Conservation (phyloP, 2,113 vertebrate genomes). For the Oncorhynchus keta region DNA sequence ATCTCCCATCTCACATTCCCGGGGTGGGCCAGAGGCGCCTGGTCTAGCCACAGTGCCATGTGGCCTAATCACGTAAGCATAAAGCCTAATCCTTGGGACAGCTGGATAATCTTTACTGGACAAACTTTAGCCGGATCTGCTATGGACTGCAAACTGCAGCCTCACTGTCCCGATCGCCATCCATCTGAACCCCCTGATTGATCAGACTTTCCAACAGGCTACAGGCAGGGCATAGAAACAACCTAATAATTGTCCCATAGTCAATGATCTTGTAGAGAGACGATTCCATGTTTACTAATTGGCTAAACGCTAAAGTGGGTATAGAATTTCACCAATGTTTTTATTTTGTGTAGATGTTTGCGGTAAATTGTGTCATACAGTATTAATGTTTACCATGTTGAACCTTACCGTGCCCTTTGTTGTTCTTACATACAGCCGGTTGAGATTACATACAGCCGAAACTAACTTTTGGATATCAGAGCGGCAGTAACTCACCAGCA, state of each 20-base stretch:
- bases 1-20: slow-evolving; percentile 58
- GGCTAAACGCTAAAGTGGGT: not conserved
- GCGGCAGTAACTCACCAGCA: too few species aligned
- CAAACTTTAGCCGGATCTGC: slow-evolving; percentile 68
- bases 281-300: not conserved
- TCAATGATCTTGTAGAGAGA: not conserved
- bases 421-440: too few species aligned
- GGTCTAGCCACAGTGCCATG: slow-evolving; percentile 70
- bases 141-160: slow-evolving; percentile 53
- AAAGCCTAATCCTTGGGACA: slow-evolving; percentile 71
- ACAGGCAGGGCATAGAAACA: not conserved
- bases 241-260: not conserved
- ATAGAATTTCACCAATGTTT: not conserved
- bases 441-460: too few species aligned
- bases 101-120: slow-evolving; percentile 75
- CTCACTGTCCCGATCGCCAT: slow-evolving; percentile 54
- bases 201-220: slow-evolving; percentile 37
- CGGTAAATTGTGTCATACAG: too few species aligned
- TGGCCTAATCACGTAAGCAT: slow-evolving; percentile 77
- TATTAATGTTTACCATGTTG: not conserved
- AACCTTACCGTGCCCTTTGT: not conserved
- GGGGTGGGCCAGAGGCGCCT: slow-evolving; percentile 67
- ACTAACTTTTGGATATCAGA: too few species aligned
- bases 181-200: slow-evolving; percentile 56
- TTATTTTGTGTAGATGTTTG: not conserved